phyloP scores from a whole-genome alignment of 2,888 invertebrate species.

The Noctua pronuba region DNA sequence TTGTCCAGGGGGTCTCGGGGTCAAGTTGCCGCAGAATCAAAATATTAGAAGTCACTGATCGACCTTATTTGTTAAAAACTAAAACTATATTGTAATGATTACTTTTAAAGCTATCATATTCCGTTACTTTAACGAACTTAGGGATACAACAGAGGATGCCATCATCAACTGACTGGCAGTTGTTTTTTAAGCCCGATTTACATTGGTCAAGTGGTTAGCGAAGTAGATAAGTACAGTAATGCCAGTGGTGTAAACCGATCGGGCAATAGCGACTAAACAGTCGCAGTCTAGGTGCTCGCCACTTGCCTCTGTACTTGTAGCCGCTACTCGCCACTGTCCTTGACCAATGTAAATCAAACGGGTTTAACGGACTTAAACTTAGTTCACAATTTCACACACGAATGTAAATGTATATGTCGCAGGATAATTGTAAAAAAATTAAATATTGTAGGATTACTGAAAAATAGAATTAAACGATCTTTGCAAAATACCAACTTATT shows the following conservation, averaged over 20 bases:
- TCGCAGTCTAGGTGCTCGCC: background rate
- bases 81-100: conserved; percentile 15
- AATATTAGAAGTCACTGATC: background rate
- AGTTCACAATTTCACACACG: background rate
- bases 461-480: background rate
- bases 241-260: background rate
- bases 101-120: conserved; percentile 17
- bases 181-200: background rate
- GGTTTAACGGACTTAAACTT: background rate
- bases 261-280: background rate
- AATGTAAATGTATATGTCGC: background rate
- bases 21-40: background rate
- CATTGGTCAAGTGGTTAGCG: background rate
- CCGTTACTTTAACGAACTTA: background rate
- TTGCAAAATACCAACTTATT: background rate
- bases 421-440: background rate
- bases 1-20: background rate
- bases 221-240: background rate
- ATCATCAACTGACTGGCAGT: conserved; percentile 12
- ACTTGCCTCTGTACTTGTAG: background rate
- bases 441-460: background rate
- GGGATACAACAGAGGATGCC: background rate
- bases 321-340: background rate
- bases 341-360: background rate
- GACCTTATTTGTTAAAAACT: conserved; percentile 1